Conservation (phyloP, 2,888 invertebrate genomes). For the Chrysotoxum bicinctum region DNA sequence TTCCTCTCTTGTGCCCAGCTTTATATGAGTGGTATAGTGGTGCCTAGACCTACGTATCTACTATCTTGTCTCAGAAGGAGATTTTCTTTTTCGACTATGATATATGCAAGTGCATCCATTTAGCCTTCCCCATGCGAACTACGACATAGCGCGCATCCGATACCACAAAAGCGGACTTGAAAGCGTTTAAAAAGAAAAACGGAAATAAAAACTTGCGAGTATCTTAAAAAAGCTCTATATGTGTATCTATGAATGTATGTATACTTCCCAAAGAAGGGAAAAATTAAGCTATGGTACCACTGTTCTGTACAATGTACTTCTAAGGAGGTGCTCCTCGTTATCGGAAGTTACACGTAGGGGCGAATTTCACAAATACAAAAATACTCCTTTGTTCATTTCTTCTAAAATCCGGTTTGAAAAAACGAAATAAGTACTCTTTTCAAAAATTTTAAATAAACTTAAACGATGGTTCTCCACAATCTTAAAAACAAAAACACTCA, state of each 20-base stretch:
- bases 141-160: constrained; percentile 38
- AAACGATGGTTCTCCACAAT: too few species aligned
- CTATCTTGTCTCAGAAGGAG: constrained; percentile 43
- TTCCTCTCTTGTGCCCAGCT: constrained; percentile 12
- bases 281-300: constrained; percentile 26
- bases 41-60: neutral
- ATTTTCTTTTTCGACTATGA: constrained; percentile 53
- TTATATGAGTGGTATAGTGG: neutral
- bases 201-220: constrained; percentile 61
- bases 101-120: constrained; percentile 63
- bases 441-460: too few species aligned
- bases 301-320: constrained; percentile 13
- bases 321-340: constrained; percentile 40
- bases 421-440: too few species aligned
- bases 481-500: too few species aligned
- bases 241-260: neutral
- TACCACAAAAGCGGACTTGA: constrained; percentile 47
- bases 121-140: constrained; percentile 45
- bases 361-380: constrained; percentile 5
- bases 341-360: constrained; percentile 24
- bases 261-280: neutral
- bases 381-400: too few species aligned
- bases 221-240: constrained; percentile 27
- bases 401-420: too few species aligned
- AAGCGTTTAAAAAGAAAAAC: constrained; percentile 60